A percentile compares a stretch with the other conserved stretches of the same genome.
phyloP scores from a whole-genome alignment of 2,797 vertebrate genomes.

The Cyclopterus lumpus region DNA sequence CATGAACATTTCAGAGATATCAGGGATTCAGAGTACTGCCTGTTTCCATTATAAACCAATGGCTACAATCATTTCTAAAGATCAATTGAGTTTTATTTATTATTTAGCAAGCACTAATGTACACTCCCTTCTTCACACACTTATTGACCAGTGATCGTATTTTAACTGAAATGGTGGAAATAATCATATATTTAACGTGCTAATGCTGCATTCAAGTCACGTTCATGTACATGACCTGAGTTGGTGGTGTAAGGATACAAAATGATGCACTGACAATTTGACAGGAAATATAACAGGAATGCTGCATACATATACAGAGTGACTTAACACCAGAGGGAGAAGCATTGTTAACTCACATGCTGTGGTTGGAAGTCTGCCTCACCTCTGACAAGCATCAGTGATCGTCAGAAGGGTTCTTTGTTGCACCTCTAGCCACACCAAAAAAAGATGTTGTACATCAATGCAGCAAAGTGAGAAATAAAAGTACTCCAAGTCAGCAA shows the following conservation, averaged over 20 bases:
- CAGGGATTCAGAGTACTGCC: too few relatives aligned
- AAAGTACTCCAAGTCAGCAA: not conserved
- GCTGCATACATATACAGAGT: not conserved
- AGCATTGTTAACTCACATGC: not conserved
- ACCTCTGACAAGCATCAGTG: not conserved
- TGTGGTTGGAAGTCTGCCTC: not conserved
- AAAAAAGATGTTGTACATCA: not conserved
- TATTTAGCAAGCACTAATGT: not conserved
- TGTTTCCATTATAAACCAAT: too few relatives aligned
- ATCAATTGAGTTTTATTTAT: not conserved
- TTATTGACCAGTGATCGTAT: too few relatives aligned
- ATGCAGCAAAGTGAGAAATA: not conserved
- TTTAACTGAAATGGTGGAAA: not conserved
- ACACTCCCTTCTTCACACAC: too few relatives aligned
- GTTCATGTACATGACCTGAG: not conserved
- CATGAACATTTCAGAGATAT: too few relatives aligned
- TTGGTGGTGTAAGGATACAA: not conserved
- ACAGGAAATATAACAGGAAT: too few relatives aligned
- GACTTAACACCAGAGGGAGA: not conserved
- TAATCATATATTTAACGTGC: not conserved
- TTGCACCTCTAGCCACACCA: not conserved
- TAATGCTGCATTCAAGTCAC: not conserved
- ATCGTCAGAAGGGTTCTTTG: not conserved
- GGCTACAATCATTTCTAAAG: not conserved
- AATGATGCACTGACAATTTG: not conserved